Evolutionary conservation across 2,888 invertebrate species (phyloP).

Genomic region (Euplagia quadripunctaria): DNA sequence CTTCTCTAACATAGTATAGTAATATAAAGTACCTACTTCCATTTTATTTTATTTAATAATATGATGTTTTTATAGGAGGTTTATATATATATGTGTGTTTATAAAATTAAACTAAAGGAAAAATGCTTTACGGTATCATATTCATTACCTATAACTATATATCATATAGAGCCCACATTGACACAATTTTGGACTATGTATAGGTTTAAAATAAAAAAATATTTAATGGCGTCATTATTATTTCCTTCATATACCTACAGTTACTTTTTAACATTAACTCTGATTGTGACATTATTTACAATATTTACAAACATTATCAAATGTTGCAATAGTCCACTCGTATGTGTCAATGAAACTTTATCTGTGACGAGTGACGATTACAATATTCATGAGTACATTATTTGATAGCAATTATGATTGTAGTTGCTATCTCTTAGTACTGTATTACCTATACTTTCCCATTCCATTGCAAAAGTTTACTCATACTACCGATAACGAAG

Average conservation of each 20-base stretch:
- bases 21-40: too few species aligned
- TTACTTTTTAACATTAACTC: background rate
- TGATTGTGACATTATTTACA: conserved; percentile 36
- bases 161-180: too few species aligned
- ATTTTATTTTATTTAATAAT: too few species aligned
- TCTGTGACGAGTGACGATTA: conserved; percentile 2
- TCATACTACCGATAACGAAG: background rate
- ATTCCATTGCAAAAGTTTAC: background rate
- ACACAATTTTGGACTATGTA: too few species aligned
- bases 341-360: conserved; percentile 9
- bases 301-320: conserved; percentile 33
- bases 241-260: background rate
- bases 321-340: conserved; percentile 25
- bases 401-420: background rate
- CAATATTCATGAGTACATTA: background rate
- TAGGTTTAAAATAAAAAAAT: too few species aligned
- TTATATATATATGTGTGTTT: too few species aligned
- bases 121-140: too few species aligned
- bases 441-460: background rate
- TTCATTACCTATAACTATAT: too few species aligned
- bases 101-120: too few species aligned
- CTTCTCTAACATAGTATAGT: too few species aligned
- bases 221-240: too few species aligned
- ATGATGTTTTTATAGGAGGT: too few species aligned
- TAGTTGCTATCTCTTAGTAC: background rate